Base-by-base conservation (phyloP, 2,113 vertebrate species). In the Semicossyphus pulcher region DNA sequence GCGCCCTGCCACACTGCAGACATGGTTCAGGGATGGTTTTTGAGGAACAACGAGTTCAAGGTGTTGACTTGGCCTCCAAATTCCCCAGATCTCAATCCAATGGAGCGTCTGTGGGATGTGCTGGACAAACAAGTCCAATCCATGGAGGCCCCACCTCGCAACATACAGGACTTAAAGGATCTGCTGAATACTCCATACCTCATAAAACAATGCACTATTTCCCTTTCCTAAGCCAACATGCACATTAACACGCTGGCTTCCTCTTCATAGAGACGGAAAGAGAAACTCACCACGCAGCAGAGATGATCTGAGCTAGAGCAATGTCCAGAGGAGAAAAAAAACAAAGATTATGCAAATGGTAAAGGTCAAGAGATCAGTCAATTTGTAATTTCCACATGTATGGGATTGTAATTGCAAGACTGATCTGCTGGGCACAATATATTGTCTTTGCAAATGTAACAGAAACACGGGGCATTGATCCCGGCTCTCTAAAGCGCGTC, bases 401-500 rank as follows among this genome's bases (percentile, higher is more conserved):
- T 39, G 0, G 18, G 32, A 34, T 32, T 25, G 25, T 56, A 61
- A 78, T 53, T 73, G 37, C 34, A 45, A 47, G 20, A n/a, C n/a
- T 29, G 25, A 34, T 48, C 21, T 72, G 21, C 45, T 5, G 5
- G 31, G 29, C 20, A 59, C 42, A 31, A 28, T 57, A 37, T 60
- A 45, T 16, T 32, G 31, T 63, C 66, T 57, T 20, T 16, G 68
- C 16, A 37, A 76, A 45, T 7, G 62, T 20, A 53, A 68, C 60
- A 71, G 54, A 48, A 58, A 58, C 53, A 72, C 32, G 28, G 15
- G 48, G 31, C 72, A 69, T 18, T 45, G 59, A 60, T 78, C 66
- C 58, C 34, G 68, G 59, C 47, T 44, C 62, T 61, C 51, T 77
- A 74, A 79, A 83, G 81, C 28, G 29, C 7, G 2, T 26, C 49